Evolutionary conservation across 2,888 invertebrate species (phyloP), one percentile per base, ranked within the genome.

Genomic region (Sthenelais limicola): DNA sequence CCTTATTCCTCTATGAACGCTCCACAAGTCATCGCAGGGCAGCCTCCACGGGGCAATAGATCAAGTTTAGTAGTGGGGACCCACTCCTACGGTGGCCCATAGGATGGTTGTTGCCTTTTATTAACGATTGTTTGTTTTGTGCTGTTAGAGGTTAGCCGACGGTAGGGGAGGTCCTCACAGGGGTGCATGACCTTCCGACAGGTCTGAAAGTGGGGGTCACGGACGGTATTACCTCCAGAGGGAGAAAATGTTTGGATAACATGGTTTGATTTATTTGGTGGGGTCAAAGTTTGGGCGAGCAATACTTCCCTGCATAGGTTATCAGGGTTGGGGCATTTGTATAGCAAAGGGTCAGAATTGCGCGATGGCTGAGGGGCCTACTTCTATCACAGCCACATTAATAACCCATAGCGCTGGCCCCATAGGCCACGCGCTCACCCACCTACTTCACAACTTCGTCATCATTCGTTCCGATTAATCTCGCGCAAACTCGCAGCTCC

Each of bases 111-210:
- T 43, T 9, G 43, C 9, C 43, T 21, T 12, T 62, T 62, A 62
- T 62, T 62, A 62, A 62, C 43, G 62, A 35, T 38, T 62, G 43
- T 62, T 62, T 62, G 62, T 62, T 62, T 38, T 62, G 43, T 62
- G 38, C 38, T 7, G 38, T 35, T 26, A 32, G 62, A 43, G 62
- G 62, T 62, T 43, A 32, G 30, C 3, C n/a, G 28, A 32, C 56
- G 15, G 3, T 15, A 52, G 52, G 52, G 52, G 15, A 30, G 52
- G 52, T 33, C 30, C n/a, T n/a, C 56, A 28, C 56, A 9, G 30
- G 56, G 56, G 56, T 56, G 30, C 15, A 32, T 21, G 62, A 35
- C 62, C 62, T 15, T 43, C 2, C 18, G n/a, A n/a, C n/a, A n/a
- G n/a, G n/a, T n/a, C n/a, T n/a, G n/a, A n/a, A n/a, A n/a, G n/a